A percentile compares a stretch with the other conserved stretches of the same genome.
These are phyloP conservation scores for Cyclophora albipunctata DNA, from an alignment of 2,888 invertebrate genomes.

Conservation along the genomic window DNA sequence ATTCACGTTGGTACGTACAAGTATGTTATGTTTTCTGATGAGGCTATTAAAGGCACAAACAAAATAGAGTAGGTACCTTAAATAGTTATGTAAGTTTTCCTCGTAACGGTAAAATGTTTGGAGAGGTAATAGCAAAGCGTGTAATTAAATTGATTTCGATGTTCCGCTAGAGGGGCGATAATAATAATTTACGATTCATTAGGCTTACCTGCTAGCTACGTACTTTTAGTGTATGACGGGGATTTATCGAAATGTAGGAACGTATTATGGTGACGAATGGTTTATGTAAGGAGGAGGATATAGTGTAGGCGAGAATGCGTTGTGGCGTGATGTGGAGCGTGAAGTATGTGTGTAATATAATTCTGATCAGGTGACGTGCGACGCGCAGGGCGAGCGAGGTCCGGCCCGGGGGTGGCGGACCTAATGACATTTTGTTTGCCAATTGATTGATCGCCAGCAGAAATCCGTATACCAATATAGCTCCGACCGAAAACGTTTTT, in stretches of 20 bases:
- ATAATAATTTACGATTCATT: slow-evolving; percentile 42
- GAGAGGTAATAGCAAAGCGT: slow-evolving; percentile 30
- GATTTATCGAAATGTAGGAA: slow-evolving; percentile 11
- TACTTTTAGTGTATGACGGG: slow-evolving; percentile 21
- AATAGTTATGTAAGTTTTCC: neutral
- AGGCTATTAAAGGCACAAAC: no score
- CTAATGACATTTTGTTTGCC: slow-evolving; percentile 31
- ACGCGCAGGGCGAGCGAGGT: slow-evolving; percentile 13
- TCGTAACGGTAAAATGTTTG: neutral
- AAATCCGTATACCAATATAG: slow-evolving; percentile 20
- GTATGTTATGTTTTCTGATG: neutral
- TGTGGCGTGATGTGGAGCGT: neutral
- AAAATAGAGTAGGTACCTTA: no score
- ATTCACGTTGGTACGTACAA: no score
- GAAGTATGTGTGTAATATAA: slow-evolving; percentile 1
- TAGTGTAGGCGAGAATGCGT: neutral
- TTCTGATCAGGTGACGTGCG: slow-evolving; percentile 4
- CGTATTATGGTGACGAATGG: slow-evolving; percentile 5
- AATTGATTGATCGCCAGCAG: slow-evolving; percentile 30
- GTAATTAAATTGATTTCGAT: slow-evolving; percentile 44
- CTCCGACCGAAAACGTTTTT: slow-evolving; percentile 3
- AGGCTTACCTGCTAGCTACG: slow-evolving; percentile 30
- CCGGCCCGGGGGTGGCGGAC: slow-evolving; percentile 16
- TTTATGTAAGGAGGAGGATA: neutral
- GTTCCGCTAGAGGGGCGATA: slow-evolving; percentile 35